A percentile compares a stretch with the other conserved stretches of the same genome.
Conservation (phyloP, 2,113 vertebrate genomes). For the Perognathus longimembris region DNA sequence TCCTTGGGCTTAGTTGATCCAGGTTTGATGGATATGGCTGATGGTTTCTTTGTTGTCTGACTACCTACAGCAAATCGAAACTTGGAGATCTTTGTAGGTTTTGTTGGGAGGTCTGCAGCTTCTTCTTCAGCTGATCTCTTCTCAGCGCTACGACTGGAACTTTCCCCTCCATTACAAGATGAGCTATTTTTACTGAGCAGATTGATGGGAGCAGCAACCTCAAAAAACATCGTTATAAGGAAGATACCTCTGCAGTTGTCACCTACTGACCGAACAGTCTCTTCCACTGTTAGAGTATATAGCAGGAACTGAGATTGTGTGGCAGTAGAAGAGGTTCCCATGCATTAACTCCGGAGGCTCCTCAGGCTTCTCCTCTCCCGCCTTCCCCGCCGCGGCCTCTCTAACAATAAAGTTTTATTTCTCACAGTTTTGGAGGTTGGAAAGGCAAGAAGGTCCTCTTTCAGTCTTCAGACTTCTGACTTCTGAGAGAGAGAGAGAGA, state of each 20-base stretch:
- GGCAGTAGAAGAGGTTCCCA: constrained; percentile 85
- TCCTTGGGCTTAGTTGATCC: too few relatives aligned
- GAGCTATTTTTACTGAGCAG: constrained; percentile 97
- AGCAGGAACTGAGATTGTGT: constrained; percentile 86
- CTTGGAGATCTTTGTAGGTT: too few relatives aligned
- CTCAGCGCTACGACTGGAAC: too few relatives aligned
- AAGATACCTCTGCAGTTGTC: constrained; percentile 85
- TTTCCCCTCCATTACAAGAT: constrained; percentile 97
- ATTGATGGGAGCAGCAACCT: constrained; percentile 93
- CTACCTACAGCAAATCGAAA: too few relatives aligned
- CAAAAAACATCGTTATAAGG: constrained; percentile 90
- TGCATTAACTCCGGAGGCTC: constrained; percentile 87
- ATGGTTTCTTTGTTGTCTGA: constrained; percentile 92
- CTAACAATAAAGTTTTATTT: neutral
- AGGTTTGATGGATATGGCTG: constrained; percentile 97
- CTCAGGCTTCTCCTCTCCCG: too few relatives aligned
- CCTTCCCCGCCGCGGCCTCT: too few relatives aligned
- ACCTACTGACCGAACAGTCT: constrained; percentile 88
- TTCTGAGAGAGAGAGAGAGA: neutral
- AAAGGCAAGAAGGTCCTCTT: neutral
- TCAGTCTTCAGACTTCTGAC: neutral
- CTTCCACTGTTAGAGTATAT: constrained; percentile 86
- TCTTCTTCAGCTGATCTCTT: too few relatives aligned
- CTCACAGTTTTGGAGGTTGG: neutral
- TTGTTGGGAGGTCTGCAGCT: too few relatives aligned